A percentile compares a stretch with the other conserved stretches of the same genome.
These are phyloP conservation scores for human (Homo sapiens) DNA, from an alignment of 2,113 vertebrate genomes.

Conservation along the genomic window DNA sequence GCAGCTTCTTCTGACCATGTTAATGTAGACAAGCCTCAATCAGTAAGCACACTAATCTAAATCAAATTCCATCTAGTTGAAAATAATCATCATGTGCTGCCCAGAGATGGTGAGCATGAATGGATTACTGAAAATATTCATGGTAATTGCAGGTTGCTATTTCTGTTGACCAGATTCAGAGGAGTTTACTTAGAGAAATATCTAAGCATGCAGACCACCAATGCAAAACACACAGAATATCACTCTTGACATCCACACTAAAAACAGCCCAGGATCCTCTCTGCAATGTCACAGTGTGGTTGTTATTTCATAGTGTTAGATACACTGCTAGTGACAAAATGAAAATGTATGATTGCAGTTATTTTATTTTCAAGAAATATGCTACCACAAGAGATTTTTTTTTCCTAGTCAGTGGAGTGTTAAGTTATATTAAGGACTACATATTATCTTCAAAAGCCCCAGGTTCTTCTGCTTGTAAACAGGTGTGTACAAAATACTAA, in stretches of 20 bases:
- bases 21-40: slow-evolving; percentile 49
- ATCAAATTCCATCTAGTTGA: slow-evolving; percentile 69
- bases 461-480: neutral
- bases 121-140: slow-evolving; percentile 65
- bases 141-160: slow-evolving; percentile 76
- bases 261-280: neutral
- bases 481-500: neutral
- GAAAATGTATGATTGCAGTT: slow-evolving; percentile 49
- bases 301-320: slow-evolving; percentile 16
- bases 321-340: neutral
- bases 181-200: slow-evolving; percentile 52
- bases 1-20: neutral
- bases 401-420: neutral
- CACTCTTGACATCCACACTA: neutral
- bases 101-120: slow-evolving; percentile 59
- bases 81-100: slow-evolving; percentile 68
- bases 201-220: slow-evolving; percentile 45
- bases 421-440: slow-evolving; percentile 2
- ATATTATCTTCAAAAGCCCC: slow-evolving; percentile 6
- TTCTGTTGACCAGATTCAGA: slow-evolving; percentile 61
- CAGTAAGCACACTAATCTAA: slow-evolving; percentile 72
- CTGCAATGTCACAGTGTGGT: neutral
- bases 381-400: neutral
- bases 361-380: slow-evolving; percentile 47
- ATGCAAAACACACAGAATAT: slow-evolving; percentile 25